A percentile compares a stretch with the other conserved stretches of the same genome.
Evolutionary conservation across 2,113 vertebrate species (phyloP).

Genomic region (Onychostruthus taczanowskii): DNA sequence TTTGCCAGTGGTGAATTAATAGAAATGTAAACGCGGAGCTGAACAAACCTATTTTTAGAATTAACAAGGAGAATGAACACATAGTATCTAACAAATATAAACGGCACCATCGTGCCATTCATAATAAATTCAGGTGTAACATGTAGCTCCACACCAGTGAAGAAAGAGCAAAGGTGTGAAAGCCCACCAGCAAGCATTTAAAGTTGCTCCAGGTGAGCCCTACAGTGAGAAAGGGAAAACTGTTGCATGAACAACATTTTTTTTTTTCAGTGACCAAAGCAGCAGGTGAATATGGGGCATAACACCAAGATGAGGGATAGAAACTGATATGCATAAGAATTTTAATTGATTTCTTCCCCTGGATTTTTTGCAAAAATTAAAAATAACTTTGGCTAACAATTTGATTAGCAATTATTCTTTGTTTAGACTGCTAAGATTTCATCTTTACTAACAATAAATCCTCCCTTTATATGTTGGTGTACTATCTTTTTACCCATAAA

Average conservation of each 20-base stretch:
- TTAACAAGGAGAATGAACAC: background rate
- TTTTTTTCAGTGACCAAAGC: background rate
- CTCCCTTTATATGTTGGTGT: background rate
- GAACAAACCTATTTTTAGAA: background rate
- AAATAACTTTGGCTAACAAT: background rate
- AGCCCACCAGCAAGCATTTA: background rate
- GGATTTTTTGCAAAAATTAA: background rate
- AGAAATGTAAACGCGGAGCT: background rate
- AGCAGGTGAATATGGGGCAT: background rate
- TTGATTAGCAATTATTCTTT: background rate
- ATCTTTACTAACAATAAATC: background rate
- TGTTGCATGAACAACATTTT: rapidly evolving
- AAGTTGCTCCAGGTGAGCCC: background rate
- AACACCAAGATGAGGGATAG: background rate
- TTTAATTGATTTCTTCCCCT: background rate
- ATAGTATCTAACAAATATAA: background rate
- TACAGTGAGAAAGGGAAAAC: background rate
- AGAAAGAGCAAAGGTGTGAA: background rate
- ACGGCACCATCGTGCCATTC: background rate
- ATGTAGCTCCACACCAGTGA: background rate
- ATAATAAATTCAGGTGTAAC: background rate
- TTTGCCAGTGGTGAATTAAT: background rate
- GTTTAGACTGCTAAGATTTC: background rate
- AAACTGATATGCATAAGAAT: background rate
- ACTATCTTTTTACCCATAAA: background rate